Conservation (phyloP, 2,797 vertebrate species). For the Triplophysa bombifrons region DNA sequence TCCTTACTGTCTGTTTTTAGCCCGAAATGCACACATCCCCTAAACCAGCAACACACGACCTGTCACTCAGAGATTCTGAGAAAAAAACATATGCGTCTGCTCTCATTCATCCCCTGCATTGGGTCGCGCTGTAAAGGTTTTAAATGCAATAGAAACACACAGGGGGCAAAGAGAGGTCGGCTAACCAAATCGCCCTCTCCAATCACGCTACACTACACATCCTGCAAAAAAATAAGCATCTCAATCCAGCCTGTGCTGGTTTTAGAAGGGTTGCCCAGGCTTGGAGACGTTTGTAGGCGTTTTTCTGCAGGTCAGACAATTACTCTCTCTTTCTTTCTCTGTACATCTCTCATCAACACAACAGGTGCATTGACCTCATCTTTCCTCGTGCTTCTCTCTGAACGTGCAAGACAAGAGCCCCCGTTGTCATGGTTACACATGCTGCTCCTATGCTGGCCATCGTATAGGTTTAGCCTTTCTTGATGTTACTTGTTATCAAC, state of each 20-base stretch:
- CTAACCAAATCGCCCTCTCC: neutral
- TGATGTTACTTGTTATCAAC: constrained; percentile 13
- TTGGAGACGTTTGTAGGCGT: too few species aligned
- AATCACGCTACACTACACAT: constrained; percentile 45
- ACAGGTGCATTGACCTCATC: constrained; percentile 38
- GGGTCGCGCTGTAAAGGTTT: neutral
- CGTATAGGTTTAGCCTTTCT: constrained; percentile 31
- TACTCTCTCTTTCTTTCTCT: constrained; percentile 1
- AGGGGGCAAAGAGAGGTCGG: constrained; percentile 17
- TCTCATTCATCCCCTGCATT: neutral
- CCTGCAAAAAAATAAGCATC: neutral
- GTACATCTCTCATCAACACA: neutral
- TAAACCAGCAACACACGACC: constrained; percentile 13
- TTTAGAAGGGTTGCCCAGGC: neutral
- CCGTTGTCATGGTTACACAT: constrained; percentile 53
- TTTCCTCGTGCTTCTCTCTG: constrained; percentile 21
- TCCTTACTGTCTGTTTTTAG: constrained; percentile 20
- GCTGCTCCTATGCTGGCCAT: constrained; percentile 35
- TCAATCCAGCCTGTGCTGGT: neutral
- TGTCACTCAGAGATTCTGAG: constrained; percentile 5
- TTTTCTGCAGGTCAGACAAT: neutral
- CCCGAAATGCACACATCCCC: neutral
- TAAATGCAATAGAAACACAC: constrained; percentile 13
- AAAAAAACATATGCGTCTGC: neutral
- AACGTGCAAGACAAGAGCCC: constrained; percentile 38